phyloP scores from a whole-genome alignment of 2,797 vertebrate species.

The Syngnathus rostellatus region DNA sequence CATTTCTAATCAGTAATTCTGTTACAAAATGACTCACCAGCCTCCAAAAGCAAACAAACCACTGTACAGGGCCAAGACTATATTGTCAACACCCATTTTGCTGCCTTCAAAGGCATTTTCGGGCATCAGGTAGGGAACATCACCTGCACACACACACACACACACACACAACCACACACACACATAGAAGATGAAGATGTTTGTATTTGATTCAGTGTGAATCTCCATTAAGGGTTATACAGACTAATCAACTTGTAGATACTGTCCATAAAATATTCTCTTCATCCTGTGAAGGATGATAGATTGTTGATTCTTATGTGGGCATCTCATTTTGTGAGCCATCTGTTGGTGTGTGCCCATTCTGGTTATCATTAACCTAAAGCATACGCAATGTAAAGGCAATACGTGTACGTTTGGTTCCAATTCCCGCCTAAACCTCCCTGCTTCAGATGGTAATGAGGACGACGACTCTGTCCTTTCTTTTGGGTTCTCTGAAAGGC shows the following conservation, averaged over 20 bases:
- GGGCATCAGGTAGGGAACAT: constrained; percentile 70
- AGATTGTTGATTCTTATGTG: not conserved
- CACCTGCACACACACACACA: constrained; percentile 61
- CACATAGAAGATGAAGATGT: not conserved
- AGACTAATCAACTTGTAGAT: not conserved
- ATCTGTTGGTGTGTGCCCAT: not conserved
- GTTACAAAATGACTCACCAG: constrained; percentile 74
- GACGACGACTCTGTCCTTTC: constrained; percentile 23
- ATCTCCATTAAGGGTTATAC: not conserved
- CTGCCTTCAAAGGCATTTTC: constrained; percentile 81
- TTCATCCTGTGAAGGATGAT: not conserved
- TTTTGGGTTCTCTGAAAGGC: constrained; percentile 28
- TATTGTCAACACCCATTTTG: constrained; percentile 78
- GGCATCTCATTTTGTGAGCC: not conserved
- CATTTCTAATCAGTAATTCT: constrained; percentile 3
- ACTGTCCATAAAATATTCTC: not conserved
- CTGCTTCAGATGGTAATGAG: constrained; percentile 55
- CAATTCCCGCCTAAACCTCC: constrained; percentile 29
- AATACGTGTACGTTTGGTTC: not conserved
- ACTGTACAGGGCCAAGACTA: constrained; percentile 89
- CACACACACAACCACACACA: not conserved
- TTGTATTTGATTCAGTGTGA: not conserved
- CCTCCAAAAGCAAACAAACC: constrained; percentile 98
- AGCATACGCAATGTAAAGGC: not conserved
- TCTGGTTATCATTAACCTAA: not conserved